phyloP scores from a whole-genome alignment of 1,140 invertebrate genomes.

The Drosophila truncata region DNA sequence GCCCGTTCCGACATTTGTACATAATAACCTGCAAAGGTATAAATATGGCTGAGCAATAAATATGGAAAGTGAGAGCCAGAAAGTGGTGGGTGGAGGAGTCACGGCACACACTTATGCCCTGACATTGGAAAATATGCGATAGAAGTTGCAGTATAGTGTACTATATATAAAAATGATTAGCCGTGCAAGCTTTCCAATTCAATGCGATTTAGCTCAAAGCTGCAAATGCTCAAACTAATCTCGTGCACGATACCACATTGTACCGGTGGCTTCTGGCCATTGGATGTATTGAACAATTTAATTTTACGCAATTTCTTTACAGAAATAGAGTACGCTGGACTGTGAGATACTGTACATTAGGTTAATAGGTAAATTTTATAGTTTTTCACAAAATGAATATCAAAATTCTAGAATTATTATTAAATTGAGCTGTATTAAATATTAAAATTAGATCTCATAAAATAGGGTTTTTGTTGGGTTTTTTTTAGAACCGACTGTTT shows the following conservation, averaged over 20 bases:
- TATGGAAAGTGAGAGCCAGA: not conserved
- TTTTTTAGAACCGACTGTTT: no score
- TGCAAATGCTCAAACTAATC: constrained; percentile 11
- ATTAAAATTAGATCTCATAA: no score
- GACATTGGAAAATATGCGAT: not conserved
- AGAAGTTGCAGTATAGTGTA: not conserved
- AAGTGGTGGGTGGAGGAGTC: not conserved
- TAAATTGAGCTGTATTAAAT: no score
- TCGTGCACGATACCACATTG: constrained; percentile 40
- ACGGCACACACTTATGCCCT: not conserved
- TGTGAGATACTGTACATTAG: not conserved
- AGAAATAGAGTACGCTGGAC: not conserved
- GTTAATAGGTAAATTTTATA: not conserved
- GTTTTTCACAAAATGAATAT: no score
- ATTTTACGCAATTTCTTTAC: constrained; percentile 40
- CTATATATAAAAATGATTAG: constrained; percentile 4
- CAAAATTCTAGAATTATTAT: no score
- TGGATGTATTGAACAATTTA: constrained; percentile 69
- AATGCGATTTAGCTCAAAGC: constrained; percentile 6
- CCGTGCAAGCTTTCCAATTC: constrained; percentile 16
- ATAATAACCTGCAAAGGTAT: no score
- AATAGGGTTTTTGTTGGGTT: no score
- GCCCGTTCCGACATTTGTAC: no score
- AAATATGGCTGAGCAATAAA: not conserved
- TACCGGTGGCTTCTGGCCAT: constrained; percentile 39